Evolutionary conservation across 2,888 invertebrate species (phyloP), one percentile per base, ranked within the genome.

Genomic region (Phaonia tiefii): DNA sequence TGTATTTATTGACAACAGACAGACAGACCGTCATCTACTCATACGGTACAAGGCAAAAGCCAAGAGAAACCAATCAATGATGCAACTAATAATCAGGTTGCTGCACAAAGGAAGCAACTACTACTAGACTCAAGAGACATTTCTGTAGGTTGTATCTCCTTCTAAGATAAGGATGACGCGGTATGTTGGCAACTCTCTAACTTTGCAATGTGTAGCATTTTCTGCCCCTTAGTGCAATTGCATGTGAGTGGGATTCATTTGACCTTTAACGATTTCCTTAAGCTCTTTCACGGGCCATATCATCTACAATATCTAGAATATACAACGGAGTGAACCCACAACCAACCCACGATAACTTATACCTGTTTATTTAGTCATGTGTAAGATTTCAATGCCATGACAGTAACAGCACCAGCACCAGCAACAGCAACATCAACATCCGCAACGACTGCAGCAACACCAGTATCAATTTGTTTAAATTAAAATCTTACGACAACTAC

Each of bases 181-280:
- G n/a, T 8, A 44, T 44, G 4, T 44, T 44, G 10, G n/a, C 44
- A 44, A 37, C n/a, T 44, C 44, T 44, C 10, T 11, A 11, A 10
- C 4, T 37, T 37, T 37, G 10, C 17, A n/a, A 46, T 46, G 49
- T 20, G 49, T 49, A 49, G 2, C 17, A 49, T 49, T 37, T 39
- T 17, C 39, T 60, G 42, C 39, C 10, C 5, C 37, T 37, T 37
- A 10, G 37, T 37, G 37, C 37, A n/a, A n/a, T 10, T 37, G 37
- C 44, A 44, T 13, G 44, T 44, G 8, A 1, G 39, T 31, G 42
- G 42, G 63, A 11, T 17, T 39, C 22, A 11, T 39, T 42, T 63
- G 63, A 63, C 63, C 63, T 63, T 63, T 63, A 63, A 7, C 63
- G 37, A 22, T 63, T 42, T 63, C 22, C 63, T 20, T 22, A 20